Evolutionary conservation across 2,113 vertebrate species (phyloP).

Genomic region (Heloderma charlesbogerti): DNA sequence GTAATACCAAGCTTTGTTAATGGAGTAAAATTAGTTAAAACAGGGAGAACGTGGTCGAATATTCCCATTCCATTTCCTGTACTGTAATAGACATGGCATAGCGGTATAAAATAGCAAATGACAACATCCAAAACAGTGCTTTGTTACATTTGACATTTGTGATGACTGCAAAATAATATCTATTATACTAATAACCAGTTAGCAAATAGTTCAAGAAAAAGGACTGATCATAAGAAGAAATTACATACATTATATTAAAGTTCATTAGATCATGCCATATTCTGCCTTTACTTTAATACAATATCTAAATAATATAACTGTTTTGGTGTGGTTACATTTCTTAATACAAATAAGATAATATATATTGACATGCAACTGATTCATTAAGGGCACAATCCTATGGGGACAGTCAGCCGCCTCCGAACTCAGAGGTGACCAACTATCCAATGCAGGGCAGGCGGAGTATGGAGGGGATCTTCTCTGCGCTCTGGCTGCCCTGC

Average conservation of each 20-base stretch:
- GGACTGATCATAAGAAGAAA: slow-evolving; percentile 39
- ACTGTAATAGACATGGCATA: slow-evolving; percentile 19
- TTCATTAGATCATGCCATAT: slow-evolving; percentile 54
- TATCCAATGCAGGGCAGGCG: no score
- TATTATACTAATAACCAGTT: slow-evolving; percentile 44
- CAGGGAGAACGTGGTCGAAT: not conserved
- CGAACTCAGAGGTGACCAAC: no score
- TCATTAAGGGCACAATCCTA: not conserved
- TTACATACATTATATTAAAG: slow-evolving; percentile 50
- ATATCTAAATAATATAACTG: slow-evolving; percentile 57
- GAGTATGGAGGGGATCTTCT: no score
- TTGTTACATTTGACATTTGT: slow-evolving; percentile 42
- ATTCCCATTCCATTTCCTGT: not conserved
- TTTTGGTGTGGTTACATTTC: slow-evolving; percentile 60
- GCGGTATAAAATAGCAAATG: slow-evolving; percentile 30
- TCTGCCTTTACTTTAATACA: slow-evolving; percentile 49
- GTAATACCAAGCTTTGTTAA: not conserved
- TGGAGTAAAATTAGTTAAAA: not conserved
- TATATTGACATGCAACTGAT: slow-evolving; percentile 66
- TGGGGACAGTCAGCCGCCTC: no score
- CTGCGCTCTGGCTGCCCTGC: no score
- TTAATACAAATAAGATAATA: slow-evolving; percentile 61
- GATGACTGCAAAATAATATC: slow-evolving; percentile 22
- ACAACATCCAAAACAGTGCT: slow-evolving; percentile 60
- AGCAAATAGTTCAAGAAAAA: slow-evolving; percentile 57